A percentile compares a stretch with the other conserved stretches of the same genome.
Evolutionary conservation across 2,113 vertebrate genomes (phyloP).

Genomic region (Cyphomyrus plagiostoma): DNA sequence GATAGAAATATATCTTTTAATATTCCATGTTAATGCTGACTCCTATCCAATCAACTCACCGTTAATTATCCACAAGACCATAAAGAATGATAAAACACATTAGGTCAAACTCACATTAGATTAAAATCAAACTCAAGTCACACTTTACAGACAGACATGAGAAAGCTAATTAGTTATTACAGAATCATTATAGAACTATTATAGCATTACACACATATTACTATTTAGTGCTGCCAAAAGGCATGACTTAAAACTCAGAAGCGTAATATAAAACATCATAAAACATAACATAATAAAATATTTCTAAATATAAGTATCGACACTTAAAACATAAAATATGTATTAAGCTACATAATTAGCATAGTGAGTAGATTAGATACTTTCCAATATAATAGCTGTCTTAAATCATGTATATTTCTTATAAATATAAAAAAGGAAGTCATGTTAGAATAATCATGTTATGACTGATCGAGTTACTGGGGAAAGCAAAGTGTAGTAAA

Average conservation of each 20-base stretch:
- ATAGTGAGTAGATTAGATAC: background rate
- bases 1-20: background rate
- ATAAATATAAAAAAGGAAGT: background rate
- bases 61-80: background rate
- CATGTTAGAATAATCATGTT: background rate
- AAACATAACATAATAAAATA: background rate
- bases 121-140: background rate
- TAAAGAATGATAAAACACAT: background rate
- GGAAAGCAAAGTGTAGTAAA: background rate
- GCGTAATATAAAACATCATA: background rate
- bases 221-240: background rate
- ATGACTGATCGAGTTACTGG: background rate
- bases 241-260: background rate
- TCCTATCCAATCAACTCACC: background rate
- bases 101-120: no score
- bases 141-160: background rate
- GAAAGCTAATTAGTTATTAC: background rate
- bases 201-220: background rate
- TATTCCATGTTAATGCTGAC: background rate
- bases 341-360: background rate
- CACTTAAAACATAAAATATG: background rate
- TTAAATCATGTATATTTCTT: background rate
- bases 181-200: background rate
- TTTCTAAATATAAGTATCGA: background rate
- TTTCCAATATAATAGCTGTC: background rate